Evolutionary conservation across 2,797 vertebrate genomes (phyloP).

Genomic region (Hypotaenidia philippensis): DNA sequence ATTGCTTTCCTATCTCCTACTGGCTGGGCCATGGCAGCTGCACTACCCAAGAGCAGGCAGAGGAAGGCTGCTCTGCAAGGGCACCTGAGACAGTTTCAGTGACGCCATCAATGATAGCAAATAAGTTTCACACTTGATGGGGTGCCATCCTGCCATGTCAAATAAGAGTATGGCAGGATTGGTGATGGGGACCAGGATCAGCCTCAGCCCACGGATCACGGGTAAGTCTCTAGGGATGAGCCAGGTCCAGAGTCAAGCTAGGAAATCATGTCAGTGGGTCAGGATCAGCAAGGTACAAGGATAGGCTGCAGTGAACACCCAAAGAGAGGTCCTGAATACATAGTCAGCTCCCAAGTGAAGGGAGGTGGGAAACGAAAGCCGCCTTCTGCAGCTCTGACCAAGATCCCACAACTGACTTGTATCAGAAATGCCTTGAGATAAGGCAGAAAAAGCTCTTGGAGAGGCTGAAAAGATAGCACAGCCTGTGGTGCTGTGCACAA

Average conservation of each 20-base stretch:
- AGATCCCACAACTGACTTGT: rapidly evolving
- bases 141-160: neutral
- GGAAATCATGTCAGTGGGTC: neutral
- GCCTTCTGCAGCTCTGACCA: neutral
- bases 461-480: neutral
- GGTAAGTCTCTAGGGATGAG: neutral
- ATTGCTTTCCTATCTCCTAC: neutral
- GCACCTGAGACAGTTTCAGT: neutral
- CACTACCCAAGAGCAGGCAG: neutral
- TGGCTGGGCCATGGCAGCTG: neutral
- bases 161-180: neutral
- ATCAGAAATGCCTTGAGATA: neutral
- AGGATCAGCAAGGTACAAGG: neutral
- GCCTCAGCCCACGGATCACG: neutral
- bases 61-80: neutral
- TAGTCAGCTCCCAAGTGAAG: neutral
- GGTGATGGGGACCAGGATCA: neutral
- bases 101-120: rapidly evolving
- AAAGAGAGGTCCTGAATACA: rapidly evolving
- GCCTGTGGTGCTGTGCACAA: too few relatives aligned
- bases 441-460: neutral
- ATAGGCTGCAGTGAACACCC: neutral
- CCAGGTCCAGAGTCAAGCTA: neutral
- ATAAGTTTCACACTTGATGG: neutral
- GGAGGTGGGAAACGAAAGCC: rapidly evolving